A percentile compares a stretch with the other conserved stretches of the same genome.
These are phyloP conservation scores for Ascaphus truei DNA, from an alignment of 2,113 vertebrate genomes.

Conservation along the genomic window DNA sequence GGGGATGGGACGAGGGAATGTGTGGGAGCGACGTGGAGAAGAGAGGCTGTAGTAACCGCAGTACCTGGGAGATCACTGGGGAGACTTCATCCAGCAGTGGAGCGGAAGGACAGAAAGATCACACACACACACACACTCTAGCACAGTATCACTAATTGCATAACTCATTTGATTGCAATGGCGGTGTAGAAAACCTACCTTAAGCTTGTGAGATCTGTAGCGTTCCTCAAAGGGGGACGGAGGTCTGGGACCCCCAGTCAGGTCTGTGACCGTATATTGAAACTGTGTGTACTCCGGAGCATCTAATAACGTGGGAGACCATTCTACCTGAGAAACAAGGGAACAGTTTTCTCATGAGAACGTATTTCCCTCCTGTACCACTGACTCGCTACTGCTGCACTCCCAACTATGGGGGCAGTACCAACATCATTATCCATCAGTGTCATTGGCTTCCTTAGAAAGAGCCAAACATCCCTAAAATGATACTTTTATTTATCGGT, in stretches of 20 bases:
- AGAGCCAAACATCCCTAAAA: too few relatives aligned
- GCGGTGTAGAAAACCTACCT: too few relatives aligned
- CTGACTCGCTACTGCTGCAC: background rate
- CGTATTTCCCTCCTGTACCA: background rate
- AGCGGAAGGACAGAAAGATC: background rate
- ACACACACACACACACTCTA: too few relatives aligned
- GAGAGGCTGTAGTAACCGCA: too few relatives aligned
- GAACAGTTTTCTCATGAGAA: conserved; percentile 8
- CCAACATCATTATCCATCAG: too few relatives aligned
- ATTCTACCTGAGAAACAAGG: conserved; percentile 69
- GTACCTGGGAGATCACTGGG: too few relatives aligned
- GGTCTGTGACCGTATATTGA: conserved; percentile 74
- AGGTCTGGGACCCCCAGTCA: conserved; percentile 77
- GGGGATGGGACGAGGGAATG: too few relatives aligned
- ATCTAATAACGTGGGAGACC: conserved; percentile 71
- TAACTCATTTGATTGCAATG: too few relatives aligned
- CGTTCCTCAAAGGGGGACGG: conserved; percentile 64
- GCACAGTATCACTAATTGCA: too few relatives aligned
- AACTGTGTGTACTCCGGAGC: conserved; percentile 75
- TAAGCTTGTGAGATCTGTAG: conserved; percentile 59
- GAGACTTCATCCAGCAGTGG: background rate
- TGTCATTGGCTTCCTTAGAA: too few relatives aligned
- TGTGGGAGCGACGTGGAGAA: too few relatives aligned
- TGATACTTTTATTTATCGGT: too few relatives aligned
- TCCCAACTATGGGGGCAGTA: accelerated